Evolutionary conservation across 2,797 vertebrate species (phyloP).

Genomic region (Arremon aurantiirostris): DNA sequence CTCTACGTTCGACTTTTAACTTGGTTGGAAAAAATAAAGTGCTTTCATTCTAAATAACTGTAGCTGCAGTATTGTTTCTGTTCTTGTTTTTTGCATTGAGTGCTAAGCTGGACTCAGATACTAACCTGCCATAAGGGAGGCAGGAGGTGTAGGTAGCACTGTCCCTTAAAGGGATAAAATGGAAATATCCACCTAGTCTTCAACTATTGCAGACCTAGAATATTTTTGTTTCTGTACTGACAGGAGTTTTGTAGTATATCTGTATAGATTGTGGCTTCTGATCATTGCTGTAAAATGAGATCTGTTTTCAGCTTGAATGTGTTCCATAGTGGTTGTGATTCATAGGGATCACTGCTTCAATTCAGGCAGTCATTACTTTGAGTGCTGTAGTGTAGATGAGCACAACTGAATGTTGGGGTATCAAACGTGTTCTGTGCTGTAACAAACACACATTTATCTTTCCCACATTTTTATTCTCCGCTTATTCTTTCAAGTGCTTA

Average conservation of each 20-base stretch:
- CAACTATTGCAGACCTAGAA: background rate
- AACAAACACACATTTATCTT: background rate
- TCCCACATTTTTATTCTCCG: background rate
- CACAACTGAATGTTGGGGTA: background rate
- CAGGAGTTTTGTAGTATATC: background rate
- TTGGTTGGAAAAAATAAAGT: conserved; percentile 1
- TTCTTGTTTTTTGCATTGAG: background rate
- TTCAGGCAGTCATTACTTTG: background rate
- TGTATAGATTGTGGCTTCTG: background rate
- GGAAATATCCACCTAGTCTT: background rate
- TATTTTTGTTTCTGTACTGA: background rate
- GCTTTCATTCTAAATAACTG: background rate
- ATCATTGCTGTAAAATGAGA: background rate
- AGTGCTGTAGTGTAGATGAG: background rate
- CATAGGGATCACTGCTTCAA: background rate
- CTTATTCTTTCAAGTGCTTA: background rate
- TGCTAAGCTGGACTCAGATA: background rate
- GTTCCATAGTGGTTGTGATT: background rate
- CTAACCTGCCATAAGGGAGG: background rate
- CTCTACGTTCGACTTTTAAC: background rate
- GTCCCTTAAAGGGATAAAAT: background rate
- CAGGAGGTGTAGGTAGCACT: background rate
- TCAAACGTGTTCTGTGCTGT: background rate
- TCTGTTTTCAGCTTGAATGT: background rate
- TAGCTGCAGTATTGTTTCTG: background rate